A percentile compares a stretch with the other conserved stretches of the same genome.
Conservation (phyloP, 2,888 invertebrate species). For the Cotesia congregata region DNA sequence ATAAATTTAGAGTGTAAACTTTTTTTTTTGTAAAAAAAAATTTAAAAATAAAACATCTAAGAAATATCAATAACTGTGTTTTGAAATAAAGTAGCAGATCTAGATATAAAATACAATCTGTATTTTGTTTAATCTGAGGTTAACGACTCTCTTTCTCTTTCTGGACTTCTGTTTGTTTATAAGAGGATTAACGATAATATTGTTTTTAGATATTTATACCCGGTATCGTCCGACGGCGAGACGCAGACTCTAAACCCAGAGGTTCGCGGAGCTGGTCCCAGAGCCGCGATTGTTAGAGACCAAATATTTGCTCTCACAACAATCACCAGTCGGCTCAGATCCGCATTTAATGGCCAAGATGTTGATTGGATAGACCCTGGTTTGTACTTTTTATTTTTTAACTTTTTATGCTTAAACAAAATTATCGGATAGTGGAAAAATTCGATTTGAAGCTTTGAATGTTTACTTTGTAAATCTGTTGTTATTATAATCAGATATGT, state of each 20-base stretch:
- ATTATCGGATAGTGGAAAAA: not conserved
- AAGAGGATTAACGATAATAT: not conserved
- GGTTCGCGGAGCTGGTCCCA: constrained; percentile 72
- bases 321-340: constrained; percentile 85
- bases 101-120: too few relatives aligned
- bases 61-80: too few relatives aligned
- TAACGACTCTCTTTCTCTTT: too few relatives aligned
- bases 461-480: too few relatives aligned
- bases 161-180: too few relatives aligned
- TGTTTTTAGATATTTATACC: constrained; percentile 74
- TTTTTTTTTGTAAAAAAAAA: too few relatives aligned
- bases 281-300: constrained; percentile 74
- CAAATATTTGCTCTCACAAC: constrained; percentile 84
- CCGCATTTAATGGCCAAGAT: constrained; percentile 92
- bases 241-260: constrained; percentile 82
- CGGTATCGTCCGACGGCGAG: constrained; percentile 78
- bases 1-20: too few relatives aligned
- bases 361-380: constrained; percentile 86
- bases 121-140: too few relatives aligned
- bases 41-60: too few relatives aligned
- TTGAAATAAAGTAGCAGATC: too few relatives aligned
- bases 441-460: not conserved
- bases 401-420: not conserved
- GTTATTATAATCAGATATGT: too few relatives aligned
- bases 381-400: constrained; percentile 53